A percentile compares a stretch with the other conserved stretches of the same genome.
Conservation (phyloP, 2,888 invertebrate genomes). For the Platycheirus rosarum region DNA sequence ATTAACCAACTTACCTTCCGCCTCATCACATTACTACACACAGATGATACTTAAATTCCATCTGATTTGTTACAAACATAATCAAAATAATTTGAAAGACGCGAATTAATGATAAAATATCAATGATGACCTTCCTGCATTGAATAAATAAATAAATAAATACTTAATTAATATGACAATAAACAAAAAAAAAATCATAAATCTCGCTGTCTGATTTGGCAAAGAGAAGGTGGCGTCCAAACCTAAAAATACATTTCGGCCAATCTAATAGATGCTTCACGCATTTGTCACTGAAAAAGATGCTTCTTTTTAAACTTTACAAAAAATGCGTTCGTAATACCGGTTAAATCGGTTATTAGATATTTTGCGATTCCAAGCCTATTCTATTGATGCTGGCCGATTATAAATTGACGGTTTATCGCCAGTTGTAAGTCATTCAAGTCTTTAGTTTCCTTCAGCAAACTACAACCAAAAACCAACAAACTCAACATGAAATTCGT, state of each 20-base stretch:
- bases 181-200: background rate
- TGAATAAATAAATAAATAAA: too few relatives aligned
- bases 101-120: too few relatives aligned
- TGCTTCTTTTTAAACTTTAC: background rate
- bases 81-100: too few relatives aligned
- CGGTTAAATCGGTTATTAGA: slow-evolving; percentile 1
- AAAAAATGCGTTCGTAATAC: background rate
- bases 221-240: background rate
- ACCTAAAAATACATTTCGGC: background rate
- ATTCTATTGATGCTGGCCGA: slow-evolving; percentile 34
- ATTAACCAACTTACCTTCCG: too few relatives aligned
- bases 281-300: background rate
- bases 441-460: slow-evolving; percentile 65
- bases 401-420: slow-evolving; percentile 58
- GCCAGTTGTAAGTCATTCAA: slow-evolving; percentile 50
- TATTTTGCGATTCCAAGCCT: background rate
- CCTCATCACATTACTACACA: too few relatives aligned
- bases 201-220: background rate
- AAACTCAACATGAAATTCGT: slow-evolving; percentile 78
- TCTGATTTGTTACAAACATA: too few relatives aligned
- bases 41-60: too few relatives aligned
- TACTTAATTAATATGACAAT: background rate
- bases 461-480: slow-evolving; percentile 43
- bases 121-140: background rate
- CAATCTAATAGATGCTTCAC: background rate